phyloP scores from a whole-genome alignment of 2,113 vertebrate genomes.

The Ginglymostoma cirratum region DNA sequence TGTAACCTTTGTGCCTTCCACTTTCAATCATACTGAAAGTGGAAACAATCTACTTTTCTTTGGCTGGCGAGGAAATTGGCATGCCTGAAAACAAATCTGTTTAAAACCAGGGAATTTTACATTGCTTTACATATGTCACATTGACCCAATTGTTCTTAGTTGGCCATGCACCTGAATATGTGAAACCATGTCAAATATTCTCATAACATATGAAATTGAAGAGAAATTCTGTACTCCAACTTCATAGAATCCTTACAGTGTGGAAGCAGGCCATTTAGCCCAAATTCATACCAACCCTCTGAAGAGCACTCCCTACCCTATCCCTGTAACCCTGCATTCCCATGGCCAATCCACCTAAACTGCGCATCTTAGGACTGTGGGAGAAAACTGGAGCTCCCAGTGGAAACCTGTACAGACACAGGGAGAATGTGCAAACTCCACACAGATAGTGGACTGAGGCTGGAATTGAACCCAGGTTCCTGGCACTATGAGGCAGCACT shows the following conservation, averaged over 20 bases:
- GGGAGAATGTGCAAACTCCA: too few relatives aligned
- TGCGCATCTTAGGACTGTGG: too few relatives aligned
- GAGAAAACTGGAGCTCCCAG: too few relatives aligned
- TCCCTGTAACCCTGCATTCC: too few relatives aligned
- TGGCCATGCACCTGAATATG: background rate
- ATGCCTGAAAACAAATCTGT: background rate
- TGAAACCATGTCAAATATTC: background rate
- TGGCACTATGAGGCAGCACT: too few relatives aligned
- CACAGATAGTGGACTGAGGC: too few relatives aligned
- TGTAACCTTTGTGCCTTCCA: background rate
- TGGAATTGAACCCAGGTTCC: too few relatives aligned
- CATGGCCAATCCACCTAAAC: too few relatives aligned
- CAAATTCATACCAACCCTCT: too few relatives aligned
- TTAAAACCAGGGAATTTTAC: background rate
- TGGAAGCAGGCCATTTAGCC: background rate
- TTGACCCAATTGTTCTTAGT: background rate
- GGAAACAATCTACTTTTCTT: background rate
- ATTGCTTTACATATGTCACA: background rate
- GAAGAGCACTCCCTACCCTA: too few relatives aligned
- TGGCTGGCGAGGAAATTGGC: background rate
- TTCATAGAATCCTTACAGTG: background rate
- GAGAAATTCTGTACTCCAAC: background rate
- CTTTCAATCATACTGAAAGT: background rate
- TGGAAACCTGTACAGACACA: too few relatives aligned
- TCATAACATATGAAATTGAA: background rate